phyloP scores from a whole-genome alignment of 2,113 vertebrate genomes.

The Myotis yumanensis region DNA sequence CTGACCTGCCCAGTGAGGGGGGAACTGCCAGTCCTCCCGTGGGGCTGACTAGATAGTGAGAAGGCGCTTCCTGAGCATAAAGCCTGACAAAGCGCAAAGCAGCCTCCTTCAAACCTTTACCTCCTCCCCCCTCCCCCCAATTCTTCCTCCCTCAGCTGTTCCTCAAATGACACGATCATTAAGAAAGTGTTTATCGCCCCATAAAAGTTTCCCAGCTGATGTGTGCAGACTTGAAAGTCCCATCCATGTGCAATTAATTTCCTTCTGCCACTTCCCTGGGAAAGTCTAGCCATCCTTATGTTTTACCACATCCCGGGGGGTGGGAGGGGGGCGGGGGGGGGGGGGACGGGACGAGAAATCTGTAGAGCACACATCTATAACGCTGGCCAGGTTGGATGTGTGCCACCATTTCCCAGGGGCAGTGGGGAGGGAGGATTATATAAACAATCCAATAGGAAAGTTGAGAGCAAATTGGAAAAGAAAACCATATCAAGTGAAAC shows the following conservation, averaged over 20 bases:
- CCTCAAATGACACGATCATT: slow-evolving; percentile 43
- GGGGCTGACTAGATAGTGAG: neutral
- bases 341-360: slow-evolving; percentile 36
- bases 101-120: neutral
- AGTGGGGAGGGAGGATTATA: neutral
- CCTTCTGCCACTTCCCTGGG: slow-evolving; percentile 22
- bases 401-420: neutral
- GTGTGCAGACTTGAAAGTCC: slow-evolving; percentile 62
- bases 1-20: accelerated
- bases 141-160: slow-evolving; percentile 48
- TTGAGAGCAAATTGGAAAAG: slow-evolving; percentile 27
- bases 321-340: neutral
- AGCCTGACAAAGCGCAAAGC: neutral
- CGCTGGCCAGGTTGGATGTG: neutral
- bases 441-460: neutral
- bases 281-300: neutral
- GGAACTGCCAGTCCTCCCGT: neutral
- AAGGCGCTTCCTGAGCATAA: neutral
- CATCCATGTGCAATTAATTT: slow-evolving; percentile 43
- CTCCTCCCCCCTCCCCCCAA: accelerated
- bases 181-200: slow-evolving; percentile 44
- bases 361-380: slow-evolving; percentile 1
- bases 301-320: slow-evolving; percentile 23
- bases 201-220: slow-evolving; percentile 52
- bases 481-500: slow-evolving; percentile 7